Base-by-base conservation (phyloP, 2,888 invertebrate genomes). In the Anarsia innoxiella region DNA sequence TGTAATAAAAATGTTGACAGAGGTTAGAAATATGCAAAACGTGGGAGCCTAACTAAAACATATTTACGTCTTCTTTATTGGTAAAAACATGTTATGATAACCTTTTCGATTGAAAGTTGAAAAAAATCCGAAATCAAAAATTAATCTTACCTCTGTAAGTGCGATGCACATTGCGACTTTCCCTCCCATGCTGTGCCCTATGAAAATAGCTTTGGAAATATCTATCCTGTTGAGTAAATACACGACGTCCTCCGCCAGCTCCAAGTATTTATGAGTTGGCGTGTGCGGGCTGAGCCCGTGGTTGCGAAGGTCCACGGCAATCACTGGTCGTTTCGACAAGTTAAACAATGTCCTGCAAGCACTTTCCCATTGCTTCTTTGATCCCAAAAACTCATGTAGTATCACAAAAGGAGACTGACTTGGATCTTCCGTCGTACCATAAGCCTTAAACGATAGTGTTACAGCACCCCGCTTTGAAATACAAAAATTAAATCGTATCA, bases 151-250 rank as follows among this genome's bases (percentile, higher is more conserved):
- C 75, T 90, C 86, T 66, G 85, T 84, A 31, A 97, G 76, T 1
- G 96, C 91, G 23, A 93, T 83, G 30, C 88, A 87, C 96, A 97
- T 96, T 46, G 91, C 90, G 1, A 93, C 87, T 42, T 94, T 89
- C 3, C 97, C 97, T 1, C 97, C 97, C 93, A 97, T 95, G 48
- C 94, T 94, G 65, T 97, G 96, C 0, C 97, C 97, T 48, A 97
- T 66, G 5, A 95, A 60, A 36, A 88, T 78, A 0, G 89, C 88
- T 64, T 88, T 88, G 0, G 80, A 50, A 8, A 93, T 79, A 0
- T 82, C 66, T 26, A 90, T 67, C 44, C 89, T 87, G 30, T 88
- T 72, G 49, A 92, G 71, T 27, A 95, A 77, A 3, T 82, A 60
- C 6, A 87, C 66, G 2, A 97, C 60, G 73, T 98, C 98, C 36